Base-by-base conservation (phyloP, 2,888 invertebrate genomes). In the Drosophila nr. medialis region DNA sequence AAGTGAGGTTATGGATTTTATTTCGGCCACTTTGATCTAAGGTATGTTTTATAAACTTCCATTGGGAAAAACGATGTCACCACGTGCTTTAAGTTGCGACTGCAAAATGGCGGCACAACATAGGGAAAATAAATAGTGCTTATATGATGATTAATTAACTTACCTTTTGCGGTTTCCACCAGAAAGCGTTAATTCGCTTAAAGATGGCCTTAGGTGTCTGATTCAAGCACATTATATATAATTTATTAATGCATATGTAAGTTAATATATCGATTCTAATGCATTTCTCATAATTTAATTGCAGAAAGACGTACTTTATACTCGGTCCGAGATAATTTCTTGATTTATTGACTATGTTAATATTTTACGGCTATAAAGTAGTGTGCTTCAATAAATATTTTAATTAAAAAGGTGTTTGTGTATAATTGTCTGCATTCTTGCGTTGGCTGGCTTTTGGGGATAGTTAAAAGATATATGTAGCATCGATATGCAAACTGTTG, bases 121-220 rank as follows among this genome's bases (percentile, higher is more conserved):
- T 15, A 34, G 13, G 18, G 2, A 36, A 30, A 38, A 60, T 15
- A 27, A 34, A 10, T 29, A 61, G 51, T 64, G 59, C 59, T 77
- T 13, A 73, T 81, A 86, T 93, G 93, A 93, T 92, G 93, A 92
- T 68, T 77, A 62, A 32, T 58, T 82, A 64, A 72, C 72, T 77
- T 91, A 90, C 92, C 93, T 93, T 93, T 93, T 93, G 93, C 92
- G 93, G 93, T 93, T 93, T 93, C 93, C 93, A 92, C 93, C 93
- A 91, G 93, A 93, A 92, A 90, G 86, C 83, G 83, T 65, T 76
- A 59, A 56, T 66, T 48, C 74, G 78, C 86, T 91, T 92, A 85
- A 89, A 58, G 93, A 92, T 92, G 93, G 93, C 55, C 82, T 85
- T 85, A 91, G 91, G 82, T 76, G 92, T 92, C 93, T 93, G 93